Percentiles rank a stretch among this genome's conserved stretches.
Conservation (phyloP, 2,113 vertebrate species). For the Pygoscelis antarcticus region DNA sequence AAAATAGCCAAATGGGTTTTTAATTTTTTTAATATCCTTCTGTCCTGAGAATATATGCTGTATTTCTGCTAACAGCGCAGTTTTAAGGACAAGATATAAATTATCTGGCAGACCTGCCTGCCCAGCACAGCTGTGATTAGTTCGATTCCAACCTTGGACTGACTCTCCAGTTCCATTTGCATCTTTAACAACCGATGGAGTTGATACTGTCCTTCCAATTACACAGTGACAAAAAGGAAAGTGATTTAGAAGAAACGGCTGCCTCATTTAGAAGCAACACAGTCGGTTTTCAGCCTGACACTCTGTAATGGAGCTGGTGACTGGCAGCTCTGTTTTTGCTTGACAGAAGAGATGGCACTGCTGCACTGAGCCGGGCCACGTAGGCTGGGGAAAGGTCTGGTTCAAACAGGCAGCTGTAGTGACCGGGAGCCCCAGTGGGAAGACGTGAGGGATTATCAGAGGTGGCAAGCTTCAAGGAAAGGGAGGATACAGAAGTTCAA, state of each 20-base stretch:
- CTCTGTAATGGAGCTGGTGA: neutral
- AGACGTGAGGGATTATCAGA: neutral
- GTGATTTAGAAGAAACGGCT: neutral
- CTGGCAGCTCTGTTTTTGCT: neutral
- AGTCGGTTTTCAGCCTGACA: neutral
- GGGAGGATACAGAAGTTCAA: neutral
- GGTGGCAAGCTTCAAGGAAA: neutral
- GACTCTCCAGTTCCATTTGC: conserved; percentile 6
- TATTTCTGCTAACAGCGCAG: neutral
- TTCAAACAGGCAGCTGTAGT: neutral
- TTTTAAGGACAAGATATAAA: neutral
- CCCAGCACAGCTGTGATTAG: conserved; percentile 6
- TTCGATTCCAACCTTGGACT: neutral
- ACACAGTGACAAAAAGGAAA: neutral
- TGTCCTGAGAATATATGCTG: neutral
- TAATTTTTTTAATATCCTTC: neutral
- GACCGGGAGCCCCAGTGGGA: neutral
- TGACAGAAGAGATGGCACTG: neutral
- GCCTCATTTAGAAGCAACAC: neutral
- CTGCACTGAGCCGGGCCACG: neutral
- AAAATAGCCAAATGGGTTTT: neutral
- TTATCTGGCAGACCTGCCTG: conserved; percentile 3
- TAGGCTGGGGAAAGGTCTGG: neutral
- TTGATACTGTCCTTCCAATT: neutral
- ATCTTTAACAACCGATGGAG: neutral